phyloP scores from a whole-genome alignment of 2,797 vertebrate species.

The Chloroceryle inda region DNA sequence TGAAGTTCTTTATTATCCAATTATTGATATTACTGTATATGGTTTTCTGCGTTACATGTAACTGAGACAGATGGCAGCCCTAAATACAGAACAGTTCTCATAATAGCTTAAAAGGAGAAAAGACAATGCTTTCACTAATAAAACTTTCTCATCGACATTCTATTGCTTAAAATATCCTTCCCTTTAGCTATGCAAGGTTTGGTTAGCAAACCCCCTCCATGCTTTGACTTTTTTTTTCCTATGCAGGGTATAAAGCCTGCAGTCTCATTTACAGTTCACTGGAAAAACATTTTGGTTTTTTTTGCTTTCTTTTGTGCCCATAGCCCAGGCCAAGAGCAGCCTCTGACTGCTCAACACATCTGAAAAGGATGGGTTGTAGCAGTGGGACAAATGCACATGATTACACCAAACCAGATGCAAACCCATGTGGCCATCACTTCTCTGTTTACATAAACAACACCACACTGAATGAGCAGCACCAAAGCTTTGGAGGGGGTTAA shows the following conservation, averaged over 20 bases:
- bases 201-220: accelerated
- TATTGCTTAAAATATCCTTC: neutral
- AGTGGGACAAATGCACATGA: neutral
- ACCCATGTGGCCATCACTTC: neutral
- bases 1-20: neutral
- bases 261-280: neutral
- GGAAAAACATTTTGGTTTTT: neutral
- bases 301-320: neutral
- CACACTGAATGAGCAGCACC: neutral
- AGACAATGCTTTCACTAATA: neutral
- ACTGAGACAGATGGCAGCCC: neutral
- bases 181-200: neutral
- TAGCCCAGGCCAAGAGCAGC: neutral
- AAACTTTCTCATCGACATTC: neutral
- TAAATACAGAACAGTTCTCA: neutral
- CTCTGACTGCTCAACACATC: neutral
- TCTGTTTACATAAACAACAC: neutral
- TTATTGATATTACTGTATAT: neutral
- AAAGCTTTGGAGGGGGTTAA: neutral
- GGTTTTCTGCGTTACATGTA: neutral
- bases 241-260: neutral
- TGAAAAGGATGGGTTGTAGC: neutral
- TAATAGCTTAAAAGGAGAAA: neutral
- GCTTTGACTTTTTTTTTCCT: neutral
- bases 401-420: neutral